phyloP scores from a whole-genome alignment of 64 coral and sea anemone species.

The Dendrophyllia cribrosa region DNA sequence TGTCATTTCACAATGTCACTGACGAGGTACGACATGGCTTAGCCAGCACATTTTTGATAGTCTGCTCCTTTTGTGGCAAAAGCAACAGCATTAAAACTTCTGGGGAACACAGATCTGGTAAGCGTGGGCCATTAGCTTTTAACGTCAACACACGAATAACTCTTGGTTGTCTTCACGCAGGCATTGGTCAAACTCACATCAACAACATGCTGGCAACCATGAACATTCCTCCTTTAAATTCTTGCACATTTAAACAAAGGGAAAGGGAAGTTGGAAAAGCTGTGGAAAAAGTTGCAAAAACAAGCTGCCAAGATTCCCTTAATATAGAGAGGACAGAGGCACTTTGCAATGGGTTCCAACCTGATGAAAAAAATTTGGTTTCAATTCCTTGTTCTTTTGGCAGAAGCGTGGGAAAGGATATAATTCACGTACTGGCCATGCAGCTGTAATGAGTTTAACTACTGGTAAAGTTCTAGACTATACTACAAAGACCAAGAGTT shows the following conservation, averaged over 20 bases:
- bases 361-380: neutral
- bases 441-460: slow-evolving; percentile 54
- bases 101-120: slow-evolving; percentile 44
- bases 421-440: slow-evolving; percentile 69
- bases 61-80: slow-evolving; percentile 13
- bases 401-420: too few relatives aligned
- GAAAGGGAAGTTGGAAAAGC: slow-evolving; percentile 44
- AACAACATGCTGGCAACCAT: slow-evolving; percentile 51
- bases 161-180: slow-evolving; percentile 58
- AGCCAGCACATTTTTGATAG: neutral
- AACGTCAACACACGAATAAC: slow-evolving; percentile 55
- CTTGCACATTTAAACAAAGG: slow-evolving; percentile 25
- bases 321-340: neutral
- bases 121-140: slow-evolving; percentile 4
- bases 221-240: slow-evolving; percentile 38
- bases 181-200: slow-evolving; percentile 62
- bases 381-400: too few relatives aligned
- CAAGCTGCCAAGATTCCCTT: slow-evolving; percentile 27
- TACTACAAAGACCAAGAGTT: slow-evolving; percentile 48
- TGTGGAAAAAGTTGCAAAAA: slow-evolving; percentile 63
- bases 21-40: neutral
- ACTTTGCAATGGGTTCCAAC: neutral
- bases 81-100: slow-evolving; percentile 42
- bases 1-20: too few relatives aligned
- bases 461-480: slow-evolving; percentile 74